Percentiles rank a stretch among this genome's conserved stretches.
Evolutionary conservation across 1,140 invertebrate genomes (phyloP).

Genomic region (Doryteuthis pealeii): DNA sequence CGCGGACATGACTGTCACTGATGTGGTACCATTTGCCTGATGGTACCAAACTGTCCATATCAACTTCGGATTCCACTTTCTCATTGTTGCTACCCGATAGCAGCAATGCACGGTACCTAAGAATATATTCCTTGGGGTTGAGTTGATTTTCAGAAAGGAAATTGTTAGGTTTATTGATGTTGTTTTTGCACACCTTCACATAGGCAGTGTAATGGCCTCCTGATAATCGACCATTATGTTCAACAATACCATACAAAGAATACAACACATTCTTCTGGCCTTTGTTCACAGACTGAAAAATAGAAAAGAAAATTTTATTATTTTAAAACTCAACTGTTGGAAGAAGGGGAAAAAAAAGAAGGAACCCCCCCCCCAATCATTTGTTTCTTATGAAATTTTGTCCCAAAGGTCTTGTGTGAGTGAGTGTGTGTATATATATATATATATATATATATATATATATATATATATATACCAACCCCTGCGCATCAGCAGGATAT

Average conservation of each 20-base stretch:
- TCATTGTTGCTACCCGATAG: constrained; percentile 30
- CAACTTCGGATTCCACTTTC: constrained; percentile 23
- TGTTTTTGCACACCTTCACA: constrained; percentile 62
- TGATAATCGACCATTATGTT: constrained; percentile 86
- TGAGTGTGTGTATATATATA: no score
- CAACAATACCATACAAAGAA: constrained; percentile 90
- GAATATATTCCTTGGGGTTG: constrained; percentile 39
- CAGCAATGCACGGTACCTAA: constrained; percentile 33
- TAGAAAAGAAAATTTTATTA: background rate
- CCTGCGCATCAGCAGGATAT: no score
- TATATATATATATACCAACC: no score
- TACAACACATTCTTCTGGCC: constrained; percentile 72
- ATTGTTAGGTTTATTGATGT: constrained; percentile 42
- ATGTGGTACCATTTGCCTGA: constrained; percentile 88
- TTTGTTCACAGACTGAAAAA: constrained; percentile 44
- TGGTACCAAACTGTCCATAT: constrained; percentile 54
- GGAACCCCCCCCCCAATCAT: no score
- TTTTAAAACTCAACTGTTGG: no score
- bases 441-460: no score
- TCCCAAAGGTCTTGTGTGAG: no score
- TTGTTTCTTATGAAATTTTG: no score
- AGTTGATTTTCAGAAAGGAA: constrained; percentile 51
- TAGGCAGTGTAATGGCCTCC: constrained; percentile 97
- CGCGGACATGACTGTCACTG: constrained; percentile 81
- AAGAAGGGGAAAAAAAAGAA: no score